Evolutionary conservation across 64 coral and sea anemone species (phyloP).

Genomic region (Montipora cactus): DNA sequence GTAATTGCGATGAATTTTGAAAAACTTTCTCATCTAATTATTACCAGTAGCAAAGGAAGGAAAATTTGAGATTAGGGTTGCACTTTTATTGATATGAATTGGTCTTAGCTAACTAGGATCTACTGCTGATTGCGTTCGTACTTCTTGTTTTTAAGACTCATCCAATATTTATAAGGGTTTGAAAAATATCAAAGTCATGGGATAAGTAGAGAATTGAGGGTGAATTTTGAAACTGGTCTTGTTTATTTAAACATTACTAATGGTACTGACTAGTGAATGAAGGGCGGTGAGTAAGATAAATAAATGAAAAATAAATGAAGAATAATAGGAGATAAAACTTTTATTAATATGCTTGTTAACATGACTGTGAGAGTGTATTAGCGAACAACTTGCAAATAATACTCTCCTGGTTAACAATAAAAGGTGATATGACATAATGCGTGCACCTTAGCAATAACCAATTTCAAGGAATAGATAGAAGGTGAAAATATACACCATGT

Average conservation of each 20-base stretch:
- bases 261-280: neutral
- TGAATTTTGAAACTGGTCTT: neutral
- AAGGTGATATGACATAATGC: too few species aligned
- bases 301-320: neutral
- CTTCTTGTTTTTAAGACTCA: neutral
- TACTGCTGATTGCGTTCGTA: neutral
- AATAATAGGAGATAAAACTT: neutral
- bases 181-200: neutral
- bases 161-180: neutral
- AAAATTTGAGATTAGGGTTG: neutral
- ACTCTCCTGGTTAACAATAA: too few species aligned
- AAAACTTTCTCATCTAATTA: neutral
- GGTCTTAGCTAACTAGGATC: neutral
- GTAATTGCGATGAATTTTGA: neutral
- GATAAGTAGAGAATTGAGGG: too few species aligned
- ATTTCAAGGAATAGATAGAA: too few species aligned
- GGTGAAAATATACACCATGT: too few species aligned
- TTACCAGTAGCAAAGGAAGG: neutral
- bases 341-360: too few species aligned
- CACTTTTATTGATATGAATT: neutral
- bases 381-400: too few species aligned
- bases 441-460: too few species aligned
- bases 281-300: neutral
- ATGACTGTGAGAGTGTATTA: too few species aligned
- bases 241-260: neutral